Evolutionary conservation across 2,113 vertebrate genomes (phyloP), one percentile per base, ranked within the genome.

Genomic region (Grus americana): DNA sequence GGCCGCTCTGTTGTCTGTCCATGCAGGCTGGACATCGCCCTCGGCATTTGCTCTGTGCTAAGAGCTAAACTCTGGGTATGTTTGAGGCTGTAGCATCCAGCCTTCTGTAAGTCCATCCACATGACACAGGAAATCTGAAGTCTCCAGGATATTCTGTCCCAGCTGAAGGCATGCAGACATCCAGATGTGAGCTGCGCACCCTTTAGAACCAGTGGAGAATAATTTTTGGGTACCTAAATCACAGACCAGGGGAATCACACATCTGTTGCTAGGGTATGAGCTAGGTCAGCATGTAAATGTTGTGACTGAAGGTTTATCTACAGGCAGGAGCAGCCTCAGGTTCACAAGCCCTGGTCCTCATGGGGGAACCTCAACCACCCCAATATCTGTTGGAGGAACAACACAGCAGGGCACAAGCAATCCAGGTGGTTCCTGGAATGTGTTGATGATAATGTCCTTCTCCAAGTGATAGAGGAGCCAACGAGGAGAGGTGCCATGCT

Each of bases 11-110:
- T 9, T n/a, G 22, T 62, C 71, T 44, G 46, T 17, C 74, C 0
- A 0, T 13, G n/a, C 63, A 16, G 59, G 30, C n/a, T 73, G 87
- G 42, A 6, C 44, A 5, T 49, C 2, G 3, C 44, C 4, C 26
- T 40, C 9, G 5, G 24, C 49, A 22, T 12, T 54, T 52, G 63
- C 54, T 67, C 40, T 32, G 46, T 70, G 76, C 59, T 46, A 12
- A 20, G 20, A 62, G 18, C 30, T 30, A 2, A 74, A n/a, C 30
- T 34, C 5, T 11, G 2, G 32, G 18, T 23, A 3, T 24, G 2
- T 36, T 20, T 27, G 42, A 54, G 78, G 42, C 29, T 49, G 59
- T 12, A 54, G 65, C 36, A 29, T 16, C 65, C 80, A 80, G 20
- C 46, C 54, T 38, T 47, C 63, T 20, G 0, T 4, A 12, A 34